Evolutionary conservation across 2,888 invertebrate species (phyloP).

Genomic region (Neuroscelio doddi): DNA sequence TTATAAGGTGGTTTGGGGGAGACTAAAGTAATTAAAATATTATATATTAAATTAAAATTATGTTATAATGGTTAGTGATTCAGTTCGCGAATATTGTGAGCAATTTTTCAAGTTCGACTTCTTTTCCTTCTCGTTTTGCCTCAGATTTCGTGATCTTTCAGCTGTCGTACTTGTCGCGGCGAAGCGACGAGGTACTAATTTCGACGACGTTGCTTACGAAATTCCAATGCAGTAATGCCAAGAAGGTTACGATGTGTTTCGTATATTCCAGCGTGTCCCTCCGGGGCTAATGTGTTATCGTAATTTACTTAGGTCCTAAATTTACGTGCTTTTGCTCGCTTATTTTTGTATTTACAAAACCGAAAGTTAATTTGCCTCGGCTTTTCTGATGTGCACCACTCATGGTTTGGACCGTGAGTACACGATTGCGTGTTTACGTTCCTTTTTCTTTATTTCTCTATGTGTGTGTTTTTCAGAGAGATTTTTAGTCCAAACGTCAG

Average conservation of each 20-base stretch:
- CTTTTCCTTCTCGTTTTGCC: slow-evolving; percentile 25
- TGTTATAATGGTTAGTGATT: too few species aligned
- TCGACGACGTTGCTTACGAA: slow-evolving; percentile 46
- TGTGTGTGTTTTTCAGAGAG: not conserved
- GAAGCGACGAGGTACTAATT: slow-evolving; percentile 44
- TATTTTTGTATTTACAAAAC: slow-evolving; percentile 43
- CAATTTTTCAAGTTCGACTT: slow-evolving; percentile 3
- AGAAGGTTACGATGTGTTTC: slow-evolving; percentile 44
- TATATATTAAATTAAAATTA: too few species aligned
- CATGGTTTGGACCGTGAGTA: slow-evolving; percentile 7
- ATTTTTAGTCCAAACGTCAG: not conserved
- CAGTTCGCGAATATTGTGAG: not conserved
- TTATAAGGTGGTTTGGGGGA: too few species aligned
- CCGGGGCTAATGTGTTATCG: slow-evolving; percentile 47
- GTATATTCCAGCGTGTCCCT: slow-evolving; percentile 42
- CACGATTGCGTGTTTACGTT: slow-evolving; percentile 22
- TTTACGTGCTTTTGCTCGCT: slow-evolving; percentile 35
- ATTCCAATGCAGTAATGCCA: slow-evolving; percentile 40
- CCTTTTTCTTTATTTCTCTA: slow-evolving; percentile 5
- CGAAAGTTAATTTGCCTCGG: slow-evolving; percentile 44
- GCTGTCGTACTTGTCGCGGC: slow-evolving; percentile 49
- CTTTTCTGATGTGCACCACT: slow-evolving; percentile 40
- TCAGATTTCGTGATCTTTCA: slow-evolving; percentile 48
- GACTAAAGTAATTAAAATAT: too few species aligned
- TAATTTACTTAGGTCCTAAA: slow-evolving; percentile 46